Conservation (phyloP, 2,797 vertebrate genomes). For the Hafferia zeledoni region DNA sequence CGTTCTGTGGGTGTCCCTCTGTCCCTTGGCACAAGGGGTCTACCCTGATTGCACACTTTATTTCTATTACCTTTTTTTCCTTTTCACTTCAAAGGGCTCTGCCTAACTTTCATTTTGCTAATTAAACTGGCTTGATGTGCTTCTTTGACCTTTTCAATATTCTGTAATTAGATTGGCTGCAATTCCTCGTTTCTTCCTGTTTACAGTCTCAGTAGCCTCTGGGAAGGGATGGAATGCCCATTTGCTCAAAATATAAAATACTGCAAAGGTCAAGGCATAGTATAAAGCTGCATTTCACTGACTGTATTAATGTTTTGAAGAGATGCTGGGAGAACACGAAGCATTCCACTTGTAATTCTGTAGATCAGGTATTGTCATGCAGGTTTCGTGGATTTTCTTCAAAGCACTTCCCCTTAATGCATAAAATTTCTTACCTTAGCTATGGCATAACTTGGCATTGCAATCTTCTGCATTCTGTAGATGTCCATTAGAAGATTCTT, state of each 20-base stretch:
- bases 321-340: neutral
- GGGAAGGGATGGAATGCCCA: conserved; percentile 64
- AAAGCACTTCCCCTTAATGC: neutral
- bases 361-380: neutral
- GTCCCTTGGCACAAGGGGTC: rapidly evolving
- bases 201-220: conserved; percentile 70
- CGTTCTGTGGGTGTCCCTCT: neutral
- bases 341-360: neutral
- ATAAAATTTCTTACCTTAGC: neutral
- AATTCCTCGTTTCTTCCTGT: conserved; percentile 70
- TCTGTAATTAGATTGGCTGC: conserved; percentile 77
- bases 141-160: conserved; percentile 78
- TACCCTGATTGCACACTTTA: neutral
- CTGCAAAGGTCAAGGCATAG: conserved; percentile 75
- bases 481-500: neutral
- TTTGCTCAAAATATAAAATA: conserved; percentile 73
- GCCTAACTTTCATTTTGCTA: conserved; percentile 62
- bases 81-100: neutral
- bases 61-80: neutral
- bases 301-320: neutral
- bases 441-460: neutral
- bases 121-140: conserved; percentile 33
- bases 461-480: neutral
- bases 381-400: conserved; percentile 4
- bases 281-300: conserved; percentile 50